Evolutionary conservation across 2,888 invertebrate genomes (phyloP), one percentile per base, ranked within the genome.

Genomic region (Ichneumon xanthorius): DNA sequence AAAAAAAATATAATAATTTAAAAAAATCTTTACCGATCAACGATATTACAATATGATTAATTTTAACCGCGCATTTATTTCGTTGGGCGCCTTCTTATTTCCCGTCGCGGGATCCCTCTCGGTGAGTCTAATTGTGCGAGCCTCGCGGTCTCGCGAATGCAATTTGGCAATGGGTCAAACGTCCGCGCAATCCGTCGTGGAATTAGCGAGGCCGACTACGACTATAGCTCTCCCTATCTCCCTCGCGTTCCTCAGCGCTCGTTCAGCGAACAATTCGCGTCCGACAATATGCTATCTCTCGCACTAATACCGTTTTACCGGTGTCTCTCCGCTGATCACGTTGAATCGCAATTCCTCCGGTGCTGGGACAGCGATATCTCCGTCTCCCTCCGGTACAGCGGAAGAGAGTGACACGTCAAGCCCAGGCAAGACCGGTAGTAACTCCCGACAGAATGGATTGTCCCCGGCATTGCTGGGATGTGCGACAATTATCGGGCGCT

Each of bases 401-500:
- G 75, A 61, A 86, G 85, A 86, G 86, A 91, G 88, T 90, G 89
- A 91, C 89, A 90, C 90, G 90, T 92, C 88, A 91, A 87, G 83
- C 85, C 76, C 33, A 26, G 84, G 79, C 82, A 78, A 63, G 63
- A 86, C 79, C 82, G 81, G 84, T 87, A 80, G 86, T 88, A 88
- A 80, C 75, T 82, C 85, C 82, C 87, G 90, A 89, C 89, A 87
- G 88, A 89, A 89, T 88, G 89, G 86, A 90, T 90, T 86, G 89
- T 89, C 81, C 84, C 58, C 86, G 89, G 89, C 90, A 92, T 92
- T 91, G 91, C 89, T 91, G 89, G 87, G 90, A 92, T 92, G 91
- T 88, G 90, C 89, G 92, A 92, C 92, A 92, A 92, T 92, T 92
- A 93, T 92, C 90, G 90, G 90, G 79, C 80, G 87, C 88, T 87